Base-by-base conservation (phyloP, 2,888 invertebrate genomes). In the Sinopyrophorus schimmeli region DNA sequence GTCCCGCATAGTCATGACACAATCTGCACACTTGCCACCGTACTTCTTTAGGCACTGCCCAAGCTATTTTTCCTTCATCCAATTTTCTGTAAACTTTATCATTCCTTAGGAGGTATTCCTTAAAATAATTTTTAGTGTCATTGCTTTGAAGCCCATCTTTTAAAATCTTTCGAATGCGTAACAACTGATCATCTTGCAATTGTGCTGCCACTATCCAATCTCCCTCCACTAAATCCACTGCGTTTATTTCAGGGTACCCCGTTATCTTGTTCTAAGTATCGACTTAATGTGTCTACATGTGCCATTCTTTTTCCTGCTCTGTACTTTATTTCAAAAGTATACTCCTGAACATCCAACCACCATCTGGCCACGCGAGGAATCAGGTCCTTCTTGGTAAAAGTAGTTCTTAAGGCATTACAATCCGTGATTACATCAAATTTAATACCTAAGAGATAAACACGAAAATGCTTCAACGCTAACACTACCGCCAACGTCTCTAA, bases 381-480 rank as follows among this genome's bases (percentile, higher is more conserved):
- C 3, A 48, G 7, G 7, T 47, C 42, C 30, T 41, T 38, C 24
- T 56, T 51, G 3, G 26, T 18, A 16, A 53, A 23, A 2, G 55
- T 21, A 2, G 24, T 41, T 24, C 32, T 15, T 6, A 44, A 47
- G 12, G 56, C 56, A 18, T 42, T 55, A 26, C 59, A 62, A 26
- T 62, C 57, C 5, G 61, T 60, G 4, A 62, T 27, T 7, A 62
- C 41, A n/a, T 16, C 51, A 28, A 60, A 60, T 7, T 50, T 6
- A 3, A 55, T 12, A 1, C 47, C 47, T 7, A 46, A 23, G 14
- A 39, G 18, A 12, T 46, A 40, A 7, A 38, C 39, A 1, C 39
- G 2, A 40, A 46, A 46, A 28, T 39, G 31, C 12, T 39, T 14
- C 16, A 46, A 12, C 1, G 39, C 31, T 14, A 16, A 38, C 7